Base-by-base conservation (phyloP, 2,888 invertebrate species). In the Hirtodrosophila trivittata region DNA sequence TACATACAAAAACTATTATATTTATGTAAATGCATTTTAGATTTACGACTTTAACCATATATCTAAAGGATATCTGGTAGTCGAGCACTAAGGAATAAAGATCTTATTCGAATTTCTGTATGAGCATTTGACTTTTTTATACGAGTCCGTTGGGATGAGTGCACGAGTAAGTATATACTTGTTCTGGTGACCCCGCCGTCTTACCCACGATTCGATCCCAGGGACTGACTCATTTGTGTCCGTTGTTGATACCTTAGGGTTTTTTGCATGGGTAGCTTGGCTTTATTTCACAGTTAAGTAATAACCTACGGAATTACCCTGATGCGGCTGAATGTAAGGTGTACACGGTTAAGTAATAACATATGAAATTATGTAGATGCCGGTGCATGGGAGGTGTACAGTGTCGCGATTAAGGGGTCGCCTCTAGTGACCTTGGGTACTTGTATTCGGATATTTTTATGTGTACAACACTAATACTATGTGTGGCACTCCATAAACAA, bases 201-300 rank as follows among this genome's bases (percentile, higher is more conserved):
- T 66, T 70, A 69, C 33, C 52, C 62, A 68, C 13, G n/a, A 10
- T 12, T 13, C 9, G 21, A 39, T 26, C 32, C 39, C 14, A 26
- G 14, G 10, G 16, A 30, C 41, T 58, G 43, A 47, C 47, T 56
- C 43, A 57, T 52, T 32, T 50, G 37, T 28, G 32, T 26, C 32
- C 28, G 7, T 12, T 35, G 18, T 28, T 35, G 14, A 28, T n/a
- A 30, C 18, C 26, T 9, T 33, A 18, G 18, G 16, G 42, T 35
- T 56, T 66, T 58, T 43, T 60, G 55, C 63, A 64, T 35, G 56
- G 52, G 30, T 32, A 45, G 63, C 55, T 47, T 56, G 42, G 6
- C 45, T 56, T 63, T 73, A 67, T 73, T 71, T 55, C 56, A 63
- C 70, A 63, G 56, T 66, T 68, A 77, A 66, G 55, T 75, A 75